These are phyloP conservation scores for Gallinago paraguaiae DNA, from an alignment of 2,113 vertebrate species.

Conservation along the genomic window DNA sequence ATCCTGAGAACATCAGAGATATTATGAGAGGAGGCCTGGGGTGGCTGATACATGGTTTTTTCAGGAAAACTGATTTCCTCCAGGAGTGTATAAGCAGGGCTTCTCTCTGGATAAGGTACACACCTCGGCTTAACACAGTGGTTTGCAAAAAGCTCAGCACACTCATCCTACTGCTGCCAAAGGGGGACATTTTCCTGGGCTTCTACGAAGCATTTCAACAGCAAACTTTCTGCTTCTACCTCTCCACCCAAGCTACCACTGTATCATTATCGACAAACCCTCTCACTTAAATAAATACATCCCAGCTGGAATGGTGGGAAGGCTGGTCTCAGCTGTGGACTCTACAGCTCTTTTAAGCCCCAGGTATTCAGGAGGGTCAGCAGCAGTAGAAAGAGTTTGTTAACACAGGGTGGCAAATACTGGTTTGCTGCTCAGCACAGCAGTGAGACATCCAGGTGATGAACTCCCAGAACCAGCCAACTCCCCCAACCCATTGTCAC, in stretches of 20 bases:
- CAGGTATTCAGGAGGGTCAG: background rate
- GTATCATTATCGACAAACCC: background rate
- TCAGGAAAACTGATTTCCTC: background rate
- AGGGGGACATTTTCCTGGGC: background rate
- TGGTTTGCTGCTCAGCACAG: background rate
- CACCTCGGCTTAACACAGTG: background rate
- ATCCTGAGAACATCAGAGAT: constrained; percentile 33
- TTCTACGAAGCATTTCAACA: background rate
- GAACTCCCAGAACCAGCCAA: background rate
- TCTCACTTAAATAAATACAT: background rate
- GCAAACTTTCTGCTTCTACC: background rate
- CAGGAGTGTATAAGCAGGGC: background rate
- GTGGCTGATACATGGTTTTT: background rate
- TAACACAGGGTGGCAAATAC: background rate
- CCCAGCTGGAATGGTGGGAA: background rate
- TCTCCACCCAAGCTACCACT: background rate
- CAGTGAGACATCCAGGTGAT: background rate
- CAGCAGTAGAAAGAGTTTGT: background rate
- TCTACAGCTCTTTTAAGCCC: background rate
- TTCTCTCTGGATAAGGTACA: background rate
- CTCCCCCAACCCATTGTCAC: background rate
- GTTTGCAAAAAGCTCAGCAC: background rate
- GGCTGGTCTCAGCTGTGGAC: background rate
- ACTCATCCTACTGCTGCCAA: background rate
- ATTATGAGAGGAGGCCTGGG: background rate